A percentile compares a stretch with the other conserved stretches of the same genome.
Conservation (phyloP, 2,888 invertebrate genomes). For the Anarsia innoxiella region DNA sequence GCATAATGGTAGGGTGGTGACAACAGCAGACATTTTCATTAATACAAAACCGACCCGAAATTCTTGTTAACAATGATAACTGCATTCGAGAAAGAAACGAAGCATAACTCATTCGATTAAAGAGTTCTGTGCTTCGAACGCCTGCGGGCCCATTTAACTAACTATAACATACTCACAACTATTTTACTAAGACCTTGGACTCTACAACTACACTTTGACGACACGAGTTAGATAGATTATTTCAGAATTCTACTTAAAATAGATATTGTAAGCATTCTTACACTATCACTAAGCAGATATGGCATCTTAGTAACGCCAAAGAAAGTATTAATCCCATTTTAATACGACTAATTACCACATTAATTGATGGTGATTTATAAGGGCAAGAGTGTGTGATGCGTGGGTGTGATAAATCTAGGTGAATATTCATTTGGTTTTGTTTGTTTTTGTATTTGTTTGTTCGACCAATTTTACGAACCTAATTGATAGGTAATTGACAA, state of each 20-base stretch:
- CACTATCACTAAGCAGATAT: constrained; percentile 32
- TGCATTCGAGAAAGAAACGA: constrained; percentile 51
- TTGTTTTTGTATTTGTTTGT: no score
- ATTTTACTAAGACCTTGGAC: constrained; percentile 23
- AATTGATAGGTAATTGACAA: no score
- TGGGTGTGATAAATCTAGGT: constrained; percentile 17
- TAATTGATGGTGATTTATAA: constrained; percentile 34
- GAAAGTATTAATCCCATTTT: constrained; percentile 63
- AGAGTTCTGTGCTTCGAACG: constrained; percentile 30
- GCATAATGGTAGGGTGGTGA: constrained; percentile 31
- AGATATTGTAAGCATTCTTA: constrained; percentile 26
- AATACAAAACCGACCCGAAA: constrained; percentile 35
- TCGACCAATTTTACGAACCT: neutral
- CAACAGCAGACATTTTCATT: constrained; percentile 53
- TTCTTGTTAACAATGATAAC: constrained; percentile 53
- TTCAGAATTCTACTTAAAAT: constrained; percentile 22
- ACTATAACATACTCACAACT: constrained; percentile 24
- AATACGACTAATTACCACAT: constrained; percentile 61
- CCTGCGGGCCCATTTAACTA: constrained; percentile 57
- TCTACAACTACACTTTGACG: no score
- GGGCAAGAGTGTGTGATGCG: neutral
- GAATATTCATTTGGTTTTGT: no score
- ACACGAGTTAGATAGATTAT: neutral
- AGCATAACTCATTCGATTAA: constrained; percentile 72
- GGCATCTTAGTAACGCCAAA: constrained; percentile 37